phyloP scores from a whole-genome alignment of 2,888 invertebrate genomes.

The Lithophane leautieri region DNA sequence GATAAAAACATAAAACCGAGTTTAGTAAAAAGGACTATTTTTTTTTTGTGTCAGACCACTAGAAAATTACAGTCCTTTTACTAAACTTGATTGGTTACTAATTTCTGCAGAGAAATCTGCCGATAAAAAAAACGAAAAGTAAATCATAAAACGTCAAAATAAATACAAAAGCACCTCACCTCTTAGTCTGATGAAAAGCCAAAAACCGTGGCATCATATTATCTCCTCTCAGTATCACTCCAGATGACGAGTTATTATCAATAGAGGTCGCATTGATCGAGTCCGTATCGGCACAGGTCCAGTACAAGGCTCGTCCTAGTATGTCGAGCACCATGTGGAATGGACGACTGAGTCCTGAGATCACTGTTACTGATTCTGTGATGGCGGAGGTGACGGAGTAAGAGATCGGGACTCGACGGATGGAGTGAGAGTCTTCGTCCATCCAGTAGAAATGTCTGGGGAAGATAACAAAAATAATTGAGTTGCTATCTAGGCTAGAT shows the following conservation, averaged over 20 bases:
- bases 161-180: constrained; percentile 80
- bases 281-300: constrained; percentile 96
- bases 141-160: no score
- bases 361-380: constrained; percentile 85
- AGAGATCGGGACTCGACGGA: constrained; percentile 91
- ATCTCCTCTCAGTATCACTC: constrained; percentile 93
- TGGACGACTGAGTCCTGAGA: constrained; percentile 92
- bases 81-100: no score
- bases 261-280: constrained; percentile 97
- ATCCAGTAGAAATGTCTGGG: constrained; percentile 91
- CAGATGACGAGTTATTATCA: constrained; percentile 91
- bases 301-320: constrained; percentile 95
- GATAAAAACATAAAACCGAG: no score
- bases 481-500: not conserved
- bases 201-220: constrained; percentile 95
- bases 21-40: no score
- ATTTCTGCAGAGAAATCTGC: no score
- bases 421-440: constrained; percentile 94
- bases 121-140: no score
- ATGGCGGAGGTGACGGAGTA: constrained; percentile 81
- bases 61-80: no score
- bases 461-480: not conserved
- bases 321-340: constrained; percentile 97
- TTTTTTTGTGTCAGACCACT: no score
- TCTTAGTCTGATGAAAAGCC: constrained; percentile 95